Base-by-base conservation (phyloP, 1,140 invertebrate species). In the Mercenaria mercenaria region DNA sequence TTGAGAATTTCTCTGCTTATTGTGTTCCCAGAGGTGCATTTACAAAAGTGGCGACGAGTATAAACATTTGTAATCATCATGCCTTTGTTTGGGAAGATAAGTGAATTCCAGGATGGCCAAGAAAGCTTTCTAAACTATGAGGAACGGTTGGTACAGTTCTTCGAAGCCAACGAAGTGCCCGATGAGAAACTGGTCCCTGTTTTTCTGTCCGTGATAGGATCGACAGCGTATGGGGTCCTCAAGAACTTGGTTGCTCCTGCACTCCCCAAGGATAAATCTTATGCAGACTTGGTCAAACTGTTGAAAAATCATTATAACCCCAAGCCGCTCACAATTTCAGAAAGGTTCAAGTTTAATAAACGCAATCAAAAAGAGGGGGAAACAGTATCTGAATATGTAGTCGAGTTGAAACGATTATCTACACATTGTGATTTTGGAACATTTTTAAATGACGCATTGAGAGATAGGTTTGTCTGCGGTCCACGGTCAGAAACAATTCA, bases 301-400 rank as follows among this genome's bases (percentile, higher is more conserved):
- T 39, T 81, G 0, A 81, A 56, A 39, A 39, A 59, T 37, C 77
- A 81, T 32, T 81, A 81, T 32, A 81, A 37, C 26, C 77, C 47
- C 10, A 81, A 37, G 47, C 77, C 77, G 20, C 43, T 81, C 18
- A 50, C 37, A 6, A 81, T 81, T 81, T 81, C 47, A 20, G 77
- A 56, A 81, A 0, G 77, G 0, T 81, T 81, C n/a, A 81, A 81
- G 15, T 81, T 81, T 61, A 81, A 81, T 81, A 56, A 81, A 81
- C 8, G 77, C 10, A 81, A 81, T 59, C 77, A 81, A 59, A 81
- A 61, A 18, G 77, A 81, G 26, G 77, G 77, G 26, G 77, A 81
- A 59, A 81, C 2, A 4, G 52, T 81, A 23, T 81, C 56, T 11
- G 77, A 52, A 6, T 59, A 56, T 56, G 77, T 81, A 34, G 74